Base-by-base conservation (phyloP, 1,140 invertebrate species). In the Pogonognathellus flavescens region DNA sequence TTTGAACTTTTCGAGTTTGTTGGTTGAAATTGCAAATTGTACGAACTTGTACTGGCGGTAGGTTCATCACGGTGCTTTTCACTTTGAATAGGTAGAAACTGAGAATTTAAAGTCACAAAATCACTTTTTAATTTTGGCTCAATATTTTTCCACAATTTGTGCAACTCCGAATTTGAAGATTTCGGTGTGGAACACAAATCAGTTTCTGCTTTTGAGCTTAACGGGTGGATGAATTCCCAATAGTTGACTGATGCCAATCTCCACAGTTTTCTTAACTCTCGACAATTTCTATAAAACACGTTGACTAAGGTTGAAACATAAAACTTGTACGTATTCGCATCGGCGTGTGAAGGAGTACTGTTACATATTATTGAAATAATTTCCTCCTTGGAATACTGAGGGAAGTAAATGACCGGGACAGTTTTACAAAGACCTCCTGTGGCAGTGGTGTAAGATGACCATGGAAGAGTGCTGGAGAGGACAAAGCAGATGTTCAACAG, bases 121-220 rank as follows among this genome's bases (percentile, higher is more conserved):
- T 76, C 70, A 41, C n/a, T 76, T 76, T 50, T 76, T 18, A 76
- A 50, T 76, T 76, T 76, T 8, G 70, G 70, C 10, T 76, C 70
- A 31, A 76, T 76, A 0, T 10, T 50, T 10, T 50, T 76, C 70
- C 70, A 76, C 9, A 76, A 6, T 50, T 50, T 76, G 16, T 76
- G 70, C 41, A 76, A n/a, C 31, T 72, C 22, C 11, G 20, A 4
- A 66, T 25, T 66, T 11, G 25, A 0, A 5, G 62, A 25, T 25
- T 25, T 66, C 1, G 62, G 62, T 0, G 62, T 66, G 3, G 62
- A 66, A 14, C 13, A 11, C 31, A 41, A 41, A 13, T 60, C 59
- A 60, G 14, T n/a, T 14, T 50, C 16, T n/a, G 31, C 7, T 18
- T 76, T 31, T 76, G 31, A 13, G 11, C n/a, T 76, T 18, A n/a